Percentiles rank a stretch among this genome's conserved stretches.
phyloP scores from a whole-genome alignment of 1,140 invertebrate genomes.

The Calliphora vicina region DNA sequence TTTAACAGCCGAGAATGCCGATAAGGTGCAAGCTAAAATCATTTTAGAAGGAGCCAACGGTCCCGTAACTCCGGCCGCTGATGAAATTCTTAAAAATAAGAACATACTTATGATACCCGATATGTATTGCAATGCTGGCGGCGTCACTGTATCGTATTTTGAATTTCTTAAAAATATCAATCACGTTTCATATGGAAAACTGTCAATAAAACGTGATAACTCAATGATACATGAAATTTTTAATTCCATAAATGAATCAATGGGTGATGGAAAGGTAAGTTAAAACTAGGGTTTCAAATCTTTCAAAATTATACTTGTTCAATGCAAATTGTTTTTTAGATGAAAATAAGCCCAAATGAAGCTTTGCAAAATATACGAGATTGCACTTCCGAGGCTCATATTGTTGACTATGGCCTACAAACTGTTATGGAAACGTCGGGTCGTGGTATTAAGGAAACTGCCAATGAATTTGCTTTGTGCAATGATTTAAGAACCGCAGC shows the following conservation, averaged over 20 bases:
- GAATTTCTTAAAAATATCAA: slow-evolving; percentile 93
- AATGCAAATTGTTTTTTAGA: neutral
- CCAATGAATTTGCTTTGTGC: slow-evolving; percentile 77
- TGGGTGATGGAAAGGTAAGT: slow-evolving; percentile 24
- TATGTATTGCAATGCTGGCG: slow-evolving; percentile 84
- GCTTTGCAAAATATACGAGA: slow-evolving; percentile 65
- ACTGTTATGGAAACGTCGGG: slow-evolving; percentile 81
- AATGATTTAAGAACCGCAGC: slow-evolving; percentile 84
- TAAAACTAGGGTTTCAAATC: neutral
- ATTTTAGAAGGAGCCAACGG: slow-evolving; percentile 87
- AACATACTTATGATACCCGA: slow-evolving; percentile 87
- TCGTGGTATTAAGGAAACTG: slow-evolving; percentile 74
- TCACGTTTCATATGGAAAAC: slow-evolving; percentile 86
- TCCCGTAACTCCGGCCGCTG: slow-evolving; percentile 83
- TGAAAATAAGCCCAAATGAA: slow-evolving; percentile 66
- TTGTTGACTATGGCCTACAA: slow-evolving; percentile 83
- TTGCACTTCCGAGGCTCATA: slow-evolving; percentile 77
- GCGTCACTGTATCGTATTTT: slow-evolving; percentile 91
- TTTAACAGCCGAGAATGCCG: slow-evolving; percentile 79
- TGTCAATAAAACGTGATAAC: slow-evolving; percentile 70
- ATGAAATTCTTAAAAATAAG: slow-evolving; percentile 75
- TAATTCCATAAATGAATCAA: slow-evolving; percentile 53
- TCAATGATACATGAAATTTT: slow-evolving; percentile 48
- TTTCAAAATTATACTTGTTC: neutral
- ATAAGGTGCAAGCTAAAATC: slow-evolving; percentile 78